Evolutionary conservation across 2,888 invertebrate genomes (phyloP).

Genomic region (Mallateleia sp.): DNA sequence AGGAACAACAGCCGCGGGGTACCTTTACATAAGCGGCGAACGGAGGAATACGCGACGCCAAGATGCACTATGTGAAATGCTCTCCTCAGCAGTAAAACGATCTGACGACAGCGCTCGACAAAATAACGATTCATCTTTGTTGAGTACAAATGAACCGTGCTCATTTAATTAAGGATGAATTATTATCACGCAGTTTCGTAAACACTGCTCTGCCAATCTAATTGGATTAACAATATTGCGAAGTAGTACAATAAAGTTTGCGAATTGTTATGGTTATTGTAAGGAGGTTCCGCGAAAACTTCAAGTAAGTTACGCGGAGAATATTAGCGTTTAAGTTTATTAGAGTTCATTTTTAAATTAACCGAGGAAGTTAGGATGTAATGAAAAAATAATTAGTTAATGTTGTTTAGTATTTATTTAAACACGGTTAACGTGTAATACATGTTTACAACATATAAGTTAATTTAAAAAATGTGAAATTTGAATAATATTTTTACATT

Average conservation of each 20-base stretch:
- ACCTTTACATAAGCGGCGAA: slow-evolving; percentile 39
- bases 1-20: slow-evolving; percentile 1
- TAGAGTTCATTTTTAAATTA: too few species aligned
- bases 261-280: slow-evolving; percentile 29
- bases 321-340: too few species aligned
- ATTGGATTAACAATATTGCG: slow-evolving; percentile 49
- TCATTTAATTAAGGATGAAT: slow-evolving; percentile 50
- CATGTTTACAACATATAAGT: too few species aligned
- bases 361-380: too few species aligned
- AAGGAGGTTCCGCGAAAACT: too few species aligned
- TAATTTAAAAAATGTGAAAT: too few species aligned
- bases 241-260: slow-evolving; percentile 31
- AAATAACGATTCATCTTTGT: slow-evolving; percentile 46
- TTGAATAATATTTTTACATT: too few species aligned
- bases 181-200: slow-evolving; percentile 54
- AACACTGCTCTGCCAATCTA: slow-evolving; percentile 30
- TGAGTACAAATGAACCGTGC: slow-evolving; percentile 46
- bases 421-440: too few species aligned
- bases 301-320: too few species aligned
- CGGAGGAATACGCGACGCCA: slow-evolving; percentile 29
- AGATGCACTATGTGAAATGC: slow-evolving; percentile 34
- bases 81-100: slow-evolving; percentile 27
- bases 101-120: slow-evolving; percentile 35
- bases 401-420: too few species aligned
- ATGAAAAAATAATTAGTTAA: too few species aligned